These are phyloP conservation scores for Crotalus viridis DNA, from an alignment of 2,113 vertebrate genomes.

Conservation along the genomic window DNA sequence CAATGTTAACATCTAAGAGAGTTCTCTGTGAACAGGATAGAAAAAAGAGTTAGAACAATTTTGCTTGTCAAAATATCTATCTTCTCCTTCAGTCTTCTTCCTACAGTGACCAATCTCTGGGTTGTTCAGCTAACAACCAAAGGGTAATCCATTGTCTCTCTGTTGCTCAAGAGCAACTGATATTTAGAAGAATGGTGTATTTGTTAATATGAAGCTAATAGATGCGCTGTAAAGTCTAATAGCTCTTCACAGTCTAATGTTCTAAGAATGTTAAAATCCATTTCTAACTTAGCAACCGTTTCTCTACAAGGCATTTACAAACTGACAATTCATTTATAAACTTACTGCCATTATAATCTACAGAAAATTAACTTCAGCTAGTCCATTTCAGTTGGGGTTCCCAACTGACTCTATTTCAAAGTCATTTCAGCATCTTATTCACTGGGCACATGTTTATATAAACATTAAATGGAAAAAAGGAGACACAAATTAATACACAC, in stretches of 20 bases:
- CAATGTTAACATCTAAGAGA: neutral
- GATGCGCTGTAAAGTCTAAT: neutral
- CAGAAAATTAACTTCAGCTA: neutral
- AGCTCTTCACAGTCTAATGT: neutral
- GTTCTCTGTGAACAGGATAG: neutral
- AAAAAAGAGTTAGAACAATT: neutral
- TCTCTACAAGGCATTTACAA: neutral
- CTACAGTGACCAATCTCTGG: neutral
- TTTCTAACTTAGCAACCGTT: neutral
- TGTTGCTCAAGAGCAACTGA: neutral
- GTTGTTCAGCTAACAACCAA: neutral
- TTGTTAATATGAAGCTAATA: neutral
- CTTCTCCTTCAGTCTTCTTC: neutral
- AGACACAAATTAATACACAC: constrained; percentile 7
- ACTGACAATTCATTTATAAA: neutral
- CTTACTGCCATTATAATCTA: neutral
- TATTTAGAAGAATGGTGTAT: neutral
- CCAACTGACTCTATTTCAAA: neutral
- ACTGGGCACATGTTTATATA: neutral
- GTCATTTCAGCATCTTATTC: neutral
- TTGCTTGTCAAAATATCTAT: neutral
- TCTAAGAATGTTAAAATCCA: neutral
- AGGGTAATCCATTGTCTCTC: neutral
- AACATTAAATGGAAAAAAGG: neutral
- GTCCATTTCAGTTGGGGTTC: neutral